Conservation (phyloP, 2,888 invertebrate species). For the Bombylius major region DNA sequence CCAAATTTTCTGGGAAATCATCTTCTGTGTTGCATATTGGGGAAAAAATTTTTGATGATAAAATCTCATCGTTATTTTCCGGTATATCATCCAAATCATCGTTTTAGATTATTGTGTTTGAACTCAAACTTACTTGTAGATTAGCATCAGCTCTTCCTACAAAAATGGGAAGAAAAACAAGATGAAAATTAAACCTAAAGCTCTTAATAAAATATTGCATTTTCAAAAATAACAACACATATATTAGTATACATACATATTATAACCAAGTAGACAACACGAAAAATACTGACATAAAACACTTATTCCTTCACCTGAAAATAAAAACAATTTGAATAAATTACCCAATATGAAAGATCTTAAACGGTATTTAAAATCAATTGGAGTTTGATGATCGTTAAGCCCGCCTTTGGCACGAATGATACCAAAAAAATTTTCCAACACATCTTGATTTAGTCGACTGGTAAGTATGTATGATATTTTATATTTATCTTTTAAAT, state of each 20-base stretch:
- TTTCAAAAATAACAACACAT: neutral
- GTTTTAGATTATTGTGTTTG: too few relatives aligned
- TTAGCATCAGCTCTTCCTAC: too few relatives aligned
- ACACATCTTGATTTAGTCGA: neutral
- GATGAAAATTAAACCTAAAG: too few relatives aligned
- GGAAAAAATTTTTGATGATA: too few relatives aligned
- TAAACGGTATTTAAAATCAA: constrained; percentile 1
- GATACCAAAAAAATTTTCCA: neutral
- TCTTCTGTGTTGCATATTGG: too few relatives aligned
- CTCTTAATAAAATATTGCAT: neutral
- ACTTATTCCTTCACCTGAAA: neutral
- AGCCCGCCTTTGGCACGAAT: neutral
- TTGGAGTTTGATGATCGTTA: neutral
- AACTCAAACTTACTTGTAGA: too few relatives aligned
- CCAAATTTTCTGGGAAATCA: too few relatives aligned
- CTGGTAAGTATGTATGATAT: neutral
- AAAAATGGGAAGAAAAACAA: too few relatives aligned
- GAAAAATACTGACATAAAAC: neutral
- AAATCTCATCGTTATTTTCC: too few relatives aligned
- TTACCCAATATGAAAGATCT: neutral
- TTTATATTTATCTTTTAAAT: neutral
- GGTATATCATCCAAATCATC: too few relatives aligned
- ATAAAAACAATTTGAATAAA: neutral
- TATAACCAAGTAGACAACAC: neutral
- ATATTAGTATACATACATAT: neutral